These are phyloP conservation scores for Taeniopygia guttata DNA, from an alignment of 2,797 vertebrate genomes.

Conservation along the genomic window DNA sequence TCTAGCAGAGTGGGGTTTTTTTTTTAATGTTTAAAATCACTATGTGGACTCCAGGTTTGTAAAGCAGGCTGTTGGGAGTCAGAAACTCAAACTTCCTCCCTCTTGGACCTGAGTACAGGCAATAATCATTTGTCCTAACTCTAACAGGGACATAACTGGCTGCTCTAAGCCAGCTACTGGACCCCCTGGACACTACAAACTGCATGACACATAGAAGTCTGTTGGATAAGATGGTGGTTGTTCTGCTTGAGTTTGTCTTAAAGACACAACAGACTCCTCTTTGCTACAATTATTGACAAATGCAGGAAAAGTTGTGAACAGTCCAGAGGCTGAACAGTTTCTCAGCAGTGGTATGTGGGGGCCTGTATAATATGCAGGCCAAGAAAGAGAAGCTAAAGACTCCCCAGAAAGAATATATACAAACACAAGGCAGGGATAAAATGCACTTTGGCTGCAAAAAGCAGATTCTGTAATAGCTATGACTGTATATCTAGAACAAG, in stretches of 20 bases:
- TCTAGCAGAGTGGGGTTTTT: not conserved
- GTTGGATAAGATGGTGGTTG: not conserved
- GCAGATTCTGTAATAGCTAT: not conserved
- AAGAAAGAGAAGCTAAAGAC: not conserved
- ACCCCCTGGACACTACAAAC: too few relatives aligned
- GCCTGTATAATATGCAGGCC: not conserved
- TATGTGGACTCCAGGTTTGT: not conserved
- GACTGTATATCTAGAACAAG: not conserved
- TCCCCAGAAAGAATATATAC: not conserved
- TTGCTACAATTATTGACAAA: not conserved
- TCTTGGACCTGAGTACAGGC: not conserved
- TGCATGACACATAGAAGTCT: not conserved
- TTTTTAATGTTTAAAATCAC: not conserved
- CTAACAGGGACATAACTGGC: not conserved
- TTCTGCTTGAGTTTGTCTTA: not conserved
- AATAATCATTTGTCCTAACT: not conserved
- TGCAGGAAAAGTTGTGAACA: not conserved
- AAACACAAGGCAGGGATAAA: not conserved
- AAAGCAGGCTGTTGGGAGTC: not conserved
- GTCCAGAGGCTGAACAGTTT: not conserved
- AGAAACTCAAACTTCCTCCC: not conserved
- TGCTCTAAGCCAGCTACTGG: not conserved
- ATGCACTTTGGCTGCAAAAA: not conserved
- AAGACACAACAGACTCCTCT: not conserved
- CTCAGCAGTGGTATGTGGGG: not conserved